These are phyloP conservation scores for Synergus umbraculus DNA, from an alignment of 2,888 invertebrate genomes.

Conservation along the genomic window DNA sequence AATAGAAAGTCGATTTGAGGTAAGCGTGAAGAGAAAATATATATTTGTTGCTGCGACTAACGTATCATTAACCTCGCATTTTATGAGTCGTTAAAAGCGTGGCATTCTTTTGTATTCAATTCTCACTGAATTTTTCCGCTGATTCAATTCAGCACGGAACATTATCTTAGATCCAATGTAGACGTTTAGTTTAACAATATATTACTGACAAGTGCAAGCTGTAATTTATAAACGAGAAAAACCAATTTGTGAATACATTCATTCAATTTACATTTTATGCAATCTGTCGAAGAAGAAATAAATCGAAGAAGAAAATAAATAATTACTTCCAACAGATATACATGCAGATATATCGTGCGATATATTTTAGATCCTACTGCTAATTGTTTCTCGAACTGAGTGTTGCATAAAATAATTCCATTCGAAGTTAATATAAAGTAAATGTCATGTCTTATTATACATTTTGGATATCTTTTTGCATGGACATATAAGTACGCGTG, in stretches of 20 bases:
- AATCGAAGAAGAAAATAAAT: background rate
- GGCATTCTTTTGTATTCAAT: conserved; percentile 38
- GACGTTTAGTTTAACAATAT: background rate
- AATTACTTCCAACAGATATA: background rate
- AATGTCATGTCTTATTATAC: background rate
- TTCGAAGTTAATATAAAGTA: background rate
- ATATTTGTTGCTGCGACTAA: conserved; percentile 14
- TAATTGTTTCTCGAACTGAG: too few species aligned
- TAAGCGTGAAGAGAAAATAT: conserved; percentile 24
- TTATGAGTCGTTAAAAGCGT: conserved; percentile 40
- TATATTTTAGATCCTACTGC: background rate
- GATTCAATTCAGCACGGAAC: conserved; percentile 9
- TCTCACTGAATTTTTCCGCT: background rate
- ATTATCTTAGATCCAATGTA: conserved; percentile 22
- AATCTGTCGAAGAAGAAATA: background rate
- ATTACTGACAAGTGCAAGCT: background rate
- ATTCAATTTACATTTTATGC: background rate
- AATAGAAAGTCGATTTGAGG: conserved; percentile 20
- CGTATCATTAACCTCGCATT: conserved; percentile 35
- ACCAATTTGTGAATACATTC: background rate
- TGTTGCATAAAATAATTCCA: background rate
- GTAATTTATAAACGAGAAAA: background rate
- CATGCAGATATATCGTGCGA: background rate
- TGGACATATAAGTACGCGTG: conserved; percentile 44
- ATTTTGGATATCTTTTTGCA: conserved; percentile 30